Evolutionary conservation across 1,140 invertebrate species (phyloP).

Genomic region (Melanaphis sacchari): DNA sequence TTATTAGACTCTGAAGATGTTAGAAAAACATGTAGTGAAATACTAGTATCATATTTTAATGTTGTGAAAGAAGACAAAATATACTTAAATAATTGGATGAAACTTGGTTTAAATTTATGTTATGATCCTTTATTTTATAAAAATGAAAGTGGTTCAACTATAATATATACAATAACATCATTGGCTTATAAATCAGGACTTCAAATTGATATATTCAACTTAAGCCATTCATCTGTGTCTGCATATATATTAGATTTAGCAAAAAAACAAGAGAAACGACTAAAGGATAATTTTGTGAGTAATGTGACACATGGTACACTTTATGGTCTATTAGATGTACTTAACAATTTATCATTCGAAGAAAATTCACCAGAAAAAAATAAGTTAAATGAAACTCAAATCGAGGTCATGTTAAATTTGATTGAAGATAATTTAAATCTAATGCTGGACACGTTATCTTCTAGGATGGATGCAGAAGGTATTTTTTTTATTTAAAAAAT

Average conservation of each 20-base stretch:
- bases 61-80: slow-evolving; percentile 49
- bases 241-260: slow-evolving; percentile 61
- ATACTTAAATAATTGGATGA: slow-evolving; percentile 61
- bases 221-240: slow-evolving; percentile 45
- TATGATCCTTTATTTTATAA: slow-evolving; percentile 68
- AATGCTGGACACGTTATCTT: slow-evolving; percentile 64
- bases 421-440: slow-evolving; percentile 63
- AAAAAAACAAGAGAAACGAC: slow-evolving; percentile 61
- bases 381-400: slow-evolving; percentile 59
- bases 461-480: slow-evolving; percentile 46
- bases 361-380: slow-evolving; percentile 59
- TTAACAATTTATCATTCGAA: slow-evolving; percentile 62
- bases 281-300: slow-evolving; percentile 64
- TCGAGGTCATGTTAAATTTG: slow-evolving; percentile 62
- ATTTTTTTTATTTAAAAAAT: not conserved
- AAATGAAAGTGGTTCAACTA: slow-evolving; percentile 66
- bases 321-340: slow-evolving; percentile 63
- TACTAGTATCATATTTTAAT: slow-evolving; percentile 65
- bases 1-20: slow-evolving; percentile 63
- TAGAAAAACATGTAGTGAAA: slow-evolving; percentile 63
- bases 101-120: slow-evolving; percentile 64
- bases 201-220: slow-evolving; percentile 34
- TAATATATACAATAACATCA: slow-evolving; percentile 64
- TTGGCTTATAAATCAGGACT: slow-evolving; percentile 58
- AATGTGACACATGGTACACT: slow-evolving; percentile 63